Base-by-base conservation (phyloP, 1,140 invertebrate genomes). In the Drosophila ohnishii region DNA sequence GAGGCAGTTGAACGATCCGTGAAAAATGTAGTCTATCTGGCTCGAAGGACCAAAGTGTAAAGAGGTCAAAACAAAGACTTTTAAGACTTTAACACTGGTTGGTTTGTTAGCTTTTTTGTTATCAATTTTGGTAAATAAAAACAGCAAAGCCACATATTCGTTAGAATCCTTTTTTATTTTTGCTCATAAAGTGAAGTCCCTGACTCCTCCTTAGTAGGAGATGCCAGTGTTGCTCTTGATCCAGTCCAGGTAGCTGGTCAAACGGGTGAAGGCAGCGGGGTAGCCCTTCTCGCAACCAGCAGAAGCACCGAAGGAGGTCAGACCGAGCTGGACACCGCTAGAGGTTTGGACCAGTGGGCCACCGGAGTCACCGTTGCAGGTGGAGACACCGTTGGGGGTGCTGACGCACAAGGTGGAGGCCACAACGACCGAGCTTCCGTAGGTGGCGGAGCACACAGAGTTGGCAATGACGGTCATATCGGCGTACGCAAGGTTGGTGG, bases 231-330 rank as follows among this genome's bases (percentile, higher is more conserved):
- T 69, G 10, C 6, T 14, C 35, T 79, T 51, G 73, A 94, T 93
- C 94, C 94, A 94, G 57, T 90, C 73, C 40, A 93, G 72, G 88
- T 90, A 94, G 62, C 80, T 90, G 40, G 93, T 93, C n/a, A 93
- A 45, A 62, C 94, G 92, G 5, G 93, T 92, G 80, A 92, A 94
- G 19, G 91, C 93, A 61, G 90, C 90, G 42, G 94, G 94, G 66
- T 87, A 92, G 30, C 93, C 93, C 32, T 82, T 70, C 62, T 92
- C 85, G 78, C 94, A 94, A 16, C 93, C 93, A 16, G 86, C 79
- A 40, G 77, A 63, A 28, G 92, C 90, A 40, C 93, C 93, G 82
- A 93, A 94, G 5, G 93, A 94, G 16, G 92, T 93, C 11, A 94
- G 78, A 78, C 94, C 94, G 63, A 94, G 70, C 61, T 80, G 79